Evolutionary conservation across 1,140 invertebrate species (phyloP).

Genomic region (Holotrichia oblita): DNA sequence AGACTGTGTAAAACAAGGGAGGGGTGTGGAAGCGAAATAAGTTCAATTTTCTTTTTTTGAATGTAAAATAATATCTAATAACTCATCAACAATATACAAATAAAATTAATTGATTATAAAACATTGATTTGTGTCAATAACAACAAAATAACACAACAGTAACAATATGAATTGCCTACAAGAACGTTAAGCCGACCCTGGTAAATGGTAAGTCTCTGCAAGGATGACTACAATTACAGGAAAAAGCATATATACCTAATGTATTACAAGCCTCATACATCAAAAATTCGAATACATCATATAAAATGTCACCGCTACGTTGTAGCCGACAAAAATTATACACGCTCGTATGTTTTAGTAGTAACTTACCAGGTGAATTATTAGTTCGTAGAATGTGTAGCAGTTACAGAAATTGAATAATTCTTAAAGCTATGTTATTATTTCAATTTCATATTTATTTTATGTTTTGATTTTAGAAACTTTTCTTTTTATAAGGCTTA

Average conservation of each 20-base stretch:
- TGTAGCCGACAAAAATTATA: conserved; percentile 48
- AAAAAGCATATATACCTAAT: conserved; percentile 46
- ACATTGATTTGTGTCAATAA: too few relatives aligned
- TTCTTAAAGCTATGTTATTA: not conserved
- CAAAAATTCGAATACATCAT: conserved; percentile 48
- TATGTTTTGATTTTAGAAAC: too few relatives aligned
- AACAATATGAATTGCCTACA: too few relatives aligned
- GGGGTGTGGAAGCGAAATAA: too few relatives aligned
- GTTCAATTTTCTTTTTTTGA: too few relatives aligned
- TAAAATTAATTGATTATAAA: not conserved
- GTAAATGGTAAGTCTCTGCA: not conserved
- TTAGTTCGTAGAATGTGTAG: not conserved
- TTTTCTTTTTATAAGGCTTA: too few relatives aligned
- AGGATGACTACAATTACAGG: not conserved
- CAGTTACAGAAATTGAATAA: not conserved
- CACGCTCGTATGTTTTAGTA: conserved; percentile 33
- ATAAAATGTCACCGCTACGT: conserved; percentile 45
- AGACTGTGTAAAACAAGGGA: too few relatives aligned
- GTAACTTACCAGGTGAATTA: conserved; percentile 15
- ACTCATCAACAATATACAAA: not conserved
- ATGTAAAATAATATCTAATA: not conserved
- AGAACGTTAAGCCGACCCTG: not conserved
- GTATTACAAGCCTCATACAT: conserved; percentile 48
- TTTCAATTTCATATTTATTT: not conserved
- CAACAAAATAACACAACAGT: too few relatives aligned